These are phyloP conservation scores for Nasua narica DNA, from an alignment of 2,797 vertebrate genomes.

Conservation along the genomic window DNA sequence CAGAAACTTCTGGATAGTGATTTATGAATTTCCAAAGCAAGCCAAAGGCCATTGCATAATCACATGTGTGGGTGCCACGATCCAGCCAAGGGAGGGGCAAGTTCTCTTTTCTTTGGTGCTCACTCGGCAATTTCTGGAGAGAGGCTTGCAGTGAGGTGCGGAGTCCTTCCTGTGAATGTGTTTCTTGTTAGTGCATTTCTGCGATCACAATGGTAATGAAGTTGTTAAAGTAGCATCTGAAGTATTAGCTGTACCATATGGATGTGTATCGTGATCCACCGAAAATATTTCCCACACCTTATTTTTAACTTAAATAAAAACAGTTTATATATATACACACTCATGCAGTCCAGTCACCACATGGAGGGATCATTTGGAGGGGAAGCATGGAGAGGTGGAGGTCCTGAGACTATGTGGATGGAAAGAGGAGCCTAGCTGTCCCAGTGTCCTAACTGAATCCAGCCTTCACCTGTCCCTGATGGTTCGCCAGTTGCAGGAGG, in stretches of 20 bases:
- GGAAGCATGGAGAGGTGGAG: neutral
- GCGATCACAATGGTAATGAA: neutral
- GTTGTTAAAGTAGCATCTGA: neutral
- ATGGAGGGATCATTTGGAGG: neutral
- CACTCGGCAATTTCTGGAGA: slow-evolving; percentile 42
- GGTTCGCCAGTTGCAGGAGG: no score
- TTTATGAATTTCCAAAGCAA: slow-evolving; percentile 57
- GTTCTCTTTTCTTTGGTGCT: slow-evolving; percentile 64
- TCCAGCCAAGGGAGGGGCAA: neutral
- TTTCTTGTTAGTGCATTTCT: neutral
- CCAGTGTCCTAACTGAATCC: neutral
- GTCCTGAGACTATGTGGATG: neutral
- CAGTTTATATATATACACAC: neutral
- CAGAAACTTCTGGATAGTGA: slow-evolving; percentile 55
- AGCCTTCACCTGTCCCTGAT: neutral
- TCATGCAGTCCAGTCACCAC: neutral
- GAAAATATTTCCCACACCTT: neutral
- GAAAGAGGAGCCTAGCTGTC: neutral
- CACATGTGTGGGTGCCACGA: slow-evolving; percentile 32
- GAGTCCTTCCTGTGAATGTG: slow-evolving; percentile 15
- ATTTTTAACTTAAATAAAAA: slow-evolving; percentile 9
- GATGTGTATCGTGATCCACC: neutral
- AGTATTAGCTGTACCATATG: neutral
- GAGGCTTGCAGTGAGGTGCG: neutral
- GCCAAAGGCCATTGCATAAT: slow-evolving; percentile 71